These are phyloP conservation scores for Stichodactyla helianthus DNA, from an alignment of 64 coral and sea anemone species.

Conservation along the genomic window DNA sequence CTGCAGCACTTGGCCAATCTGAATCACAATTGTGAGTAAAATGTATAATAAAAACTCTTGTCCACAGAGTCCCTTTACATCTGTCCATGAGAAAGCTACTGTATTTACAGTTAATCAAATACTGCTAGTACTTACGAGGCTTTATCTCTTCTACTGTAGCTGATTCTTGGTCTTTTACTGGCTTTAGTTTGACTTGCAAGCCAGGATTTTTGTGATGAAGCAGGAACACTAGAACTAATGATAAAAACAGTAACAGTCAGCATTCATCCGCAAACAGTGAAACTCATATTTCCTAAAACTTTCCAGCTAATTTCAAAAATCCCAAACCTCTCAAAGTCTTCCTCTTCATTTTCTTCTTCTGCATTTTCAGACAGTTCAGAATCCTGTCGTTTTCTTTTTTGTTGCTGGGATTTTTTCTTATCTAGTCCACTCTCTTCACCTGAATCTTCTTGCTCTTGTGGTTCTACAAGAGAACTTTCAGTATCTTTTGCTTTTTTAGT, in stretches of 20 bases:
- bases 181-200: constrained; percentile 52
- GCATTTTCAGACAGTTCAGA: neutral
- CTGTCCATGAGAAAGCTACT: too few species aligned
- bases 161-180: constrained; percentile 49
- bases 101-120: neutral
- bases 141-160: constrained; percentile 56
- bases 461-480: neutral
- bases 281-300: too few species aligned
- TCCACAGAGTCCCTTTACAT: too few species aligned
- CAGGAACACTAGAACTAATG: constrained; percentile 17
- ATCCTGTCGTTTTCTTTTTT: constrained; percentile 45
- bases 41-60: too few species aligned
- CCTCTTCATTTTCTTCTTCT: constrained; percentile 19
- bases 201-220: constrained; percentile 61
- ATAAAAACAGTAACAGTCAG: neutral
- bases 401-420: neutral
- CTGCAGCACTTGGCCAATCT: too few species aligned
- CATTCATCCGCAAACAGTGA: neutral
- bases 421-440: constrained; percentile 4
- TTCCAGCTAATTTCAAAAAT: neutral
- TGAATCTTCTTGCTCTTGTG: neutral
- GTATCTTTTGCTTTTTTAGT: constrained; percentile 1
- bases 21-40: too few species aligned
- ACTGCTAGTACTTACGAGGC: neutral
- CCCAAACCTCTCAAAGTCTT: constrained; percentile 16